Conservation (phyloP, 1,140 invertebrate genomes). For the Fopius arisanus region DNA sequence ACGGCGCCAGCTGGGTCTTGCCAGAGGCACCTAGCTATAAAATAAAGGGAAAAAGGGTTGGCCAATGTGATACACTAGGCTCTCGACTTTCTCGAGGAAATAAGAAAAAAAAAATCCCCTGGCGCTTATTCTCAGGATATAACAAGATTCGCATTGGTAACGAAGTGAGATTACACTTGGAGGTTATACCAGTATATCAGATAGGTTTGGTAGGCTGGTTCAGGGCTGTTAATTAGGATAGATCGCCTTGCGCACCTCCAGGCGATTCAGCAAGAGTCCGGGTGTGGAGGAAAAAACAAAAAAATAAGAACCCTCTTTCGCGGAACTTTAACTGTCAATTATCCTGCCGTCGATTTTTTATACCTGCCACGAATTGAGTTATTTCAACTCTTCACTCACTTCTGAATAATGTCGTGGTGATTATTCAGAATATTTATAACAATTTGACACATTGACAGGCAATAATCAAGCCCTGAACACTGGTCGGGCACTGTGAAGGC, state of each 20-base stretch:
- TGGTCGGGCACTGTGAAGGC: too few species aligned
- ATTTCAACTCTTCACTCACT: too few species aligned
- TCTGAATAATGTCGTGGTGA: too few species aligned
- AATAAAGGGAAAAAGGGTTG: background rate
- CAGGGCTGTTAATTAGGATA: conserved; percentile 1
- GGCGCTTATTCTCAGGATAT: background rate
- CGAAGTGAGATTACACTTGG: background rate
- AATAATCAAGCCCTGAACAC: too few species aligned
- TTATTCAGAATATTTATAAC: too few species aligned
- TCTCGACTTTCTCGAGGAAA: background rate
- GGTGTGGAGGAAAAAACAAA: conserved; percentile 18
- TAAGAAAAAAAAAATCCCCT: background rate
- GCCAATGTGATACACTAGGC: background rate
- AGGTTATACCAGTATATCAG: background rate
- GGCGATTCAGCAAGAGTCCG: background rate
- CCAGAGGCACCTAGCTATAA: background rate
- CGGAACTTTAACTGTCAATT: conserved; percentile 28
- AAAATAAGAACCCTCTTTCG: conserved; percentile 33
- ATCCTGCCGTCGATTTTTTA: too few species aligned
- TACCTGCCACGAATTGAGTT: too few species aligned
- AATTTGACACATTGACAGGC: too few species aligned
- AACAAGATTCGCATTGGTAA: background rate
- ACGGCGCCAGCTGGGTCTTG: background rate
- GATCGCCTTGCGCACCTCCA: background rate
- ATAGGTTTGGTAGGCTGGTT: background rate